Evolutionary conservation across 2,113 vertebrate species (phyloP), one percentile per base, ranked within the genome.

Genomic region (Pelecanus crispus): DNA sequence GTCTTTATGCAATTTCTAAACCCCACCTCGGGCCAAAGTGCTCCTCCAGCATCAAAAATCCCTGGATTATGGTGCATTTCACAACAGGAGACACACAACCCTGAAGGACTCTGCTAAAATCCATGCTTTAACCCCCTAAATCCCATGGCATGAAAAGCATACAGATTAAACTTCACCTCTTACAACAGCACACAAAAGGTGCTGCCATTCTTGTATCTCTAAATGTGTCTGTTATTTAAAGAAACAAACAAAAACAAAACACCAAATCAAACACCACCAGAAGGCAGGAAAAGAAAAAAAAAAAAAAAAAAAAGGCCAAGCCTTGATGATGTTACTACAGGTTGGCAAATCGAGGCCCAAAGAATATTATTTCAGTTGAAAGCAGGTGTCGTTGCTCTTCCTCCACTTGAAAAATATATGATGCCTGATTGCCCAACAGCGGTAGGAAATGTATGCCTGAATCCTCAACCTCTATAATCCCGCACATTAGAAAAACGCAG

Each of bases 81-180:
- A 55, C 11, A 19, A 6, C 13, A 28, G 3, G 21, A 49, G 40
- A 15, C 10, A 17, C 13, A 47, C 3, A 28, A 4, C 7, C 12
- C 32, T 52, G 21, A 32, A 55, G 17, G 6, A 25, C 2, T 10
- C 17, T 55, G 17, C 18, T 72, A 53, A 82, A 73, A 79, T 25
- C 34, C 3, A 1, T 4, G 7, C 10, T 90, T 74, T 85, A 91
- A 75, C 42, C 17, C 47, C 5, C 25, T 26, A 81, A 68, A 56
- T 25, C 12, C 34, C 44, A 26, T 0, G 4, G 20, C 22, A 25
- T 12, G 25, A 9, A 38, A n/a, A 53, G 12, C 17, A 40, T 7
- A 40, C 4, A 5, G 0, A 1, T 20, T 16, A 65, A 56, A 50
- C 5, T 18, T 85, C 4, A 2, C 18, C 5, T 32, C 24, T 74